Conservation (phyloP, 2,888 invertebrate species). For the Thereva nobilitata region DNA sequence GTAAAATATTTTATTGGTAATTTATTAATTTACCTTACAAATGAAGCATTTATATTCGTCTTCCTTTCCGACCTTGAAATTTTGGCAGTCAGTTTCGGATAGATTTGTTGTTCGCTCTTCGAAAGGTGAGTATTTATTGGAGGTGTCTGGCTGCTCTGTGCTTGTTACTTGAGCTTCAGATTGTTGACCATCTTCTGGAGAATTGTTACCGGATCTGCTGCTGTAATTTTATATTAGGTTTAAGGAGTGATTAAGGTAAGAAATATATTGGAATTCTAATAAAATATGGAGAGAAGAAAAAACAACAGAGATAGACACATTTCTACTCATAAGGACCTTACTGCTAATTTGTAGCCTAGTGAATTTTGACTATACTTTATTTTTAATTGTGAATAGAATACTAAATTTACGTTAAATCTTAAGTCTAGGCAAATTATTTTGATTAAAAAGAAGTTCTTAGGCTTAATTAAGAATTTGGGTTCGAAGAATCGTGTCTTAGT, state of each 20-base stretch:
- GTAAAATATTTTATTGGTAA: slow-evolving; percentile 46
- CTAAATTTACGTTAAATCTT: no score
- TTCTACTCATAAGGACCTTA: no score
- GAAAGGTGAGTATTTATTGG: slow-evolving; percentile 55
- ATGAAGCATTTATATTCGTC: slow-evolving; percentile 72
- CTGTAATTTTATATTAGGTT: slow-evolving; percentile 44
- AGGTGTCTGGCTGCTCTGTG: slow-evolving; percentile 54
- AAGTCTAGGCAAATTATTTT: no score
- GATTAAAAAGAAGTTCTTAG: no score
- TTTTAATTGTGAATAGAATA: no score
- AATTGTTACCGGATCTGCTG: slow-evolving; percentile 48
- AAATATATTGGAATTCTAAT: background rate
- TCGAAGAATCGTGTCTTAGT: no score
- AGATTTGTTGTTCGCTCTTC: slow-evolving; percentile 64
- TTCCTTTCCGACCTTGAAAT: slow-evolving; percentile 48
- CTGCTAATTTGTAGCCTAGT: no score
- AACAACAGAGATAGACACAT: no score
- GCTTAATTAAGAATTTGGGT: no score
- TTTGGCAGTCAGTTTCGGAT: slow-evolving; percentile 60
- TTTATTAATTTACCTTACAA: slow-evolving; percentile 66
- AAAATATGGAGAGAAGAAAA: background rate
- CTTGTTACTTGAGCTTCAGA: slow-evolving; percentile 58
- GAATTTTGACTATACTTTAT: no score
- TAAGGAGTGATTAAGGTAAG: background rate
- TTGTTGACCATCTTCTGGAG: slow-evolving; percentile 53